Base-by-base conservation (phyloP, 1,140 invertebrate genomes). In the Propsilocerus akamusi region DNA sequence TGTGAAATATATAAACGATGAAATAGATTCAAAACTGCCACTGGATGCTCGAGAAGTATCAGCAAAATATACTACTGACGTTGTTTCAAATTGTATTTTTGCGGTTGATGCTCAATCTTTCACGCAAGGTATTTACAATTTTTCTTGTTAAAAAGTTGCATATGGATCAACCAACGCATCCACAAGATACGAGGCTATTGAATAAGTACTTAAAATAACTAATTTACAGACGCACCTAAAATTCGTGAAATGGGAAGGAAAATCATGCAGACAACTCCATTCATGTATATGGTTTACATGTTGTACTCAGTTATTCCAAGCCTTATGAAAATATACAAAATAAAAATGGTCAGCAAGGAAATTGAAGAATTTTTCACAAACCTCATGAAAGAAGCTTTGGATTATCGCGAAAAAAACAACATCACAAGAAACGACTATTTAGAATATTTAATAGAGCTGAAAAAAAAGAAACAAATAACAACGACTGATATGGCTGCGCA, bases 71-170 rank as follows among this genome's bases (percentile, higher is more conserved):
- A 72, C 71, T 2, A 64, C 64, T 0, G 71, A 73, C 25, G 64
- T 69, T 17, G 64, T 73, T 5, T 64, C 69, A 3, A 66, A 60
- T 47, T 65, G 65, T 11, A 70, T 66, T 0, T 60, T 74, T 51
- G 71, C 69, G 7, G 57, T 73, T n/a, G 59, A 68, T 23, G 65
- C 20, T 25, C 57, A 51, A 58, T 60, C 52, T 53, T 70, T 56
- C 57, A 53, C 24, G 25, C n/a, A n/a, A n/a, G n/a, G n/a, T n/a
- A n/a, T n/a, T n/a, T n/a, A n/a, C n/a, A n/a, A n/a, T n/a, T n/a
- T n/a, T n/a, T n/a, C n/a, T n/a, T n/a, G n/a, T n/a, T n/a, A n/a
- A n/a, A n/a, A n/a, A n/a, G n/a, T n/a, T n/a, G n/a, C n/a, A n/a
- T n/a, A n/a, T n/a, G n/a, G n/a, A n/a, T n/a, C n/a, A n/a, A n/a